Conservation (phyloP, 2,797 vertebrate genomes). For the Mycteria americana region DNA sequence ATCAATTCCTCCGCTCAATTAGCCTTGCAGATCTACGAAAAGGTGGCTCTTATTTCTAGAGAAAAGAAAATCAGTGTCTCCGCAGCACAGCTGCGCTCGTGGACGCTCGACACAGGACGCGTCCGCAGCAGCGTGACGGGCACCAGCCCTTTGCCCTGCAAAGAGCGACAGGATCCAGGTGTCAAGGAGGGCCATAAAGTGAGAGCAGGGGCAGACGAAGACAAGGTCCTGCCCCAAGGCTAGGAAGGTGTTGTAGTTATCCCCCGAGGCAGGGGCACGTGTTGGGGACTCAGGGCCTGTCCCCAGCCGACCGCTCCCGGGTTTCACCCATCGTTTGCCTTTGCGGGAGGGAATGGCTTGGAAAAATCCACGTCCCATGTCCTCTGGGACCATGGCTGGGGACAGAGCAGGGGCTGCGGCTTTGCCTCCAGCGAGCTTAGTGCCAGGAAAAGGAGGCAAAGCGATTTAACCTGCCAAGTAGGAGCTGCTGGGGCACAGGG, state of each 20-base stretch:
- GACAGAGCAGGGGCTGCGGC: not conserved
- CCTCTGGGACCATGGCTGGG: not conserved
- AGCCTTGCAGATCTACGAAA: not conserved
- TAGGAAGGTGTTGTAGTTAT: not conserved
- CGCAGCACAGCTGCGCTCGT: rapidly evolving
- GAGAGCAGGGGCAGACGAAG: not conserved
- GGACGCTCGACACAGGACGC: not conserved
- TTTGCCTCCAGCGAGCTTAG: not conserved
- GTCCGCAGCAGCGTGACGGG: not conserved
- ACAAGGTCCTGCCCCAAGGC: not conserved
- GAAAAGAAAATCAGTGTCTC: not conserved
- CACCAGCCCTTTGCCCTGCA: not conserved
- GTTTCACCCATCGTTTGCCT: not conserved
- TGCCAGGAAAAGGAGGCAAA: not conserved
- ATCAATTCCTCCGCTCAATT: conserved; percentile 22
- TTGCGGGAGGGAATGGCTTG: not conserved
- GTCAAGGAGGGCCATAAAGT: not conserved
- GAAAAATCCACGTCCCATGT: not conserved
- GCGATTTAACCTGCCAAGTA: not conserved
- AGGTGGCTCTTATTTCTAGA: not conserved
- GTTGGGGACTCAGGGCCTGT: not conserved
- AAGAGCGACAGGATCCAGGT: not conserved
- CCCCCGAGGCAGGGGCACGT: rapidly evolving
- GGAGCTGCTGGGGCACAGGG: not conserved
- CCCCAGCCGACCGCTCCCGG: not conserved